Evolutionary conservation across 2,113 vertebrate species (phyloP), one percentile per base, ranked within the genome.

Genomic region (Periophthalmodon schlosseri): DNA sequence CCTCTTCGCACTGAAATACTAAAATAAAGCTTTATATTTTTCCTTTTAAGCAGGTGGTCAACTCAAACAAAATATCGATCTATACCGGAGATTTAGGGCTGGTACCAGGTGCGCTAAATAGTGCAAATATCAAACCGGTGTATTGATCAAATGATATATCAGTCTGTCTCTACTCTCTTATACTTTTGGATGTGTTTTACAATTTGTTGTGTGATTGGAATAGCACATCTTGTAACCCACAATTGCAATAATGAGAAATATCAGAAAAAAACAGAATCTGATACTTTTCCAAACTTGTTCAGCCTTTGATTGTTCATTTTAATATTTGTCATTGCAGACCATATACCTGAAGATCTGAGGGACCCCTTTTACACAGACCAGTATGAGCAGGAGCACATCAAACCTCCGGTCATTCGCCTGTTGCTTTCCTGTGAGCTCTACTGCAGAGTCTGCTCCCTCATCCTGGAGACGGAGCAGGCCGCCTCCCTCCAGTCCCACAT

Each of bases 371-470:
- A 99, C 91, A 94, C 95, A 6, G 98, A 99, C 71, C 98, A 99
- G 78, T 99, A 99, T 3, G 96, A 99, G 67, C 97, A 99, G 87
- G 97, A 99, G 64, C 98, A 99, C 88, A 98, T 99, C 79, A 99
- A 99, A 50, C 98, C 98, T 0, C 98, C 97, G 0, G 96, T 98
- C 74, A 96, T 96, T 90, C 95, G 79, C 52, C 94, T 99, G 65
- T 92, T 99, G 77, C 93, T 99, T 73, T 96, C 97, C 82, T 94
- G 95, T 0, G 97, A 99, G 91, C 95, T 99, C 28, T 99, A 99
- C 91, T 98, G 96, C 82, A 96, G 96, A 0, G 97, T 99, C 5
- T 99, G 96, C 49, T 91, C 95, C 84, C 97, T 99, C 81, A 97
- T 99, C 85, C 94, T 98, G 67, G 96, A 97, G 89, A 96, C 96